Percentiles rank a stretch among this genome's conserved stretches.
phyloP scores from a whole-genome alignment of 1,140 invertebrate species.

The Lamellibrachia luymesi region DNA sequence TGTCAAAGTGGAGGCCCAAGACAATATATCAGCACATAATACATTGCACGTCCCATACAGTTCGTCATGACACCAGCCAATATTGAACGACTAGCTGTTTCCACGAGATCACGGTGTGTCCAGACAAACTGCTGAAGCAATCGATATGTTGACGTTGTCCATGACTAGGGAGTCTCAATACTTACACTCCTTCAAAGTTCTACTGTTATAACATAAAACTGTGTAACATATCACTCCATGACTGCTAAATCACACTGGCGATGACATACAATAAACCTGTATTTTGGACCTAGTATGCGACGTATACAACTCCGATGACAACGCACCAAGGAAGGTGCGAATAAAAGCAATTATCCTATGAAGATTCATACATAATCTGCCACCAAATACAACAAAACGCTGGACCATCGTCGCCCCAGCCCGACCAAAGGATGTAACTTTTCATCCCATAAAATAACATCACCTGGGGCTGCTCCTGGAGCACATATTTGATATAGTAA shows the following conservation, averaged over 20 bases:
- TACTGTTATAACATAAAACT: neutral
- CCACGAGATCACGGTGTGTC: too few species aligned
- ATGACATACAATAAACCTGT: neutral
- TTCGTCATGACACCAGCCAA: too few species aligned
- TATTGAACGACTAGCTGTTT: too few species aligned
- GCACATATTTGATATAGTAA: neutral
- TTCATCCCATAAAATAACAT: neutral
- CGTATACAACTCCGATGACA: neutral
- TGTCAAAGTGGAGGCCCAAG: too few species aligned
- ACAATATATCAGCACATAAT: too few species aligned
- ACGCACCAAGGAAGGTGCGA: neutral
- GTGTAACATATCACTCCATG: neutral
- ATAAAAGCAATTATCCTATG: neutral
- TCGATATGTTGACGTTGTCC: neutral
- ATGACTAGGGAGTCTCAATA: neutral
- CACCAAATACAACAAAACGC: conserved; percentile 1
- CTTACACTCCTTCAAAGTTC: neutral
- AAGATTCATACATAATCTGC: neutral
- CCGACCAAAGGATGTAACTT: neutral
- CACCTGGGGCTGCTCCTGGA: neutral
- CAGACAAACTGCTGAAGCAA: neutral
- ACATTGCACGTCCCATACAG: too few species aligned
- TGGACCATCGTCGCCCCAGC: neutral
- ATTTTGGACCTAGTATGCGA: neutral
- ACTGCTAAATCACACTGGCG: neutral